phyloP scores from a whole-genome alignment of 2,797 vertebrate species.

The Cirrhinus mrigala region DNA sequence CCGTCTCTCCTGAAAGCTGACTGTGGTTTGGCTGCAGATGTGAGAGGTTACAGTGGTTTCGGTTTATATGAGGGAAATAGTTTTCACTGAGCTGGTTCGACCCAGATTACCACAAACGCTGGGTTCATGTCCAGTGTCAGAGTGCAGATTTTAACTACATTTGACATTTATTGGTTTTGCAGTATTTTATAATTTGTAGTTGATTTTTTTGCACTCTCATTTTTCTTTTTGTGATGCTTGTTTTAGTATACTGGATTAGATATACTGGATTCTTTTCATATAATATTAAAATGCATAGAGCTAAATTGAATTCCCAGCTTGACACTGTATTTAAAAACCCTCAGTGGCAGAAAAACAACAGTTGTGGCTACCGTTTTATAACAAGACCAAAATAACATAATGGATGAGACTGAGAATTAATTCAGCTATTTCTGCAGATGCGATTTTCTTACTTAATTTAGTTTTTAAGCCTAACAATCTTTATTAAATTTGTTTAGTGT shows the following conservation, averaged over 20 bases:
- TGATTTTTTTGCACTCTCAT: slow-evolving; percentile 3
- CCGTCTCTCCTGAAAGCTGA: neutral
- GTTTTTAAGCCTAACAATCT: neutral
- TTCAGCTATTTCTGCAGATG: slow-evolving; percentile 11
- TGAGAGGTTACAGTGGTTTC: slow-evolving; percentile 43
- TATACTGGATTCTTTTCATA: neutral
- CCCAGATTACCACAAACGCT: slow-evolving; percentile 10
- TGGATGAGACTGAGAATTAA: slow-evolving; percentile 18
- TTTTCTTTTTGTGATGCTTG: neutral
- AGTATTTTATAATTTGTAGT: neutral
- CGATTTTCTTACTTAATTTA: neutral
- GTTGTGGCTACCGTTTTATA: slow-evolving; percentile 15
- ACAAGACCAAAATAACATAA: slow-evolving; percentile 17
- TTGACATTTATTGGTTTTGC: slow-evolving; percentile 36
- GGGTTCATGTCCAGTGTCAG: slow-evolving; percentile 27
- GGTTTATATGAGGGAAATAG: slow-evolving; percentile 33
- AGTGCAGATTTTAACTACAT: neutral
- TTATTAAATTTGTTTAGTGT: slow-evolving; percentile 23
- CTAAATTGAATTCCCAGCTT: slow-evolving; percentile 7
- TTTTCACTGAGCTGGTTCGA: slow-evolving; percentile 10
- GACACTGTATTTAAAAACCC: neutral
- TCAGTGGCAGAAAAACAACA: slow-evolving; percentile 2
- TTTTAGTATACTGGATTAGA: neutral
- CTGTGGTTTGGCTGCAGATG: slow-evolving; percentile 40
- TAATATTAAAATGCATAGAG: neutral